phyloP scores from a whole-genome alignment of 2,888 invertebrate genomes.

The Scaptomyza reducta region DNA sequence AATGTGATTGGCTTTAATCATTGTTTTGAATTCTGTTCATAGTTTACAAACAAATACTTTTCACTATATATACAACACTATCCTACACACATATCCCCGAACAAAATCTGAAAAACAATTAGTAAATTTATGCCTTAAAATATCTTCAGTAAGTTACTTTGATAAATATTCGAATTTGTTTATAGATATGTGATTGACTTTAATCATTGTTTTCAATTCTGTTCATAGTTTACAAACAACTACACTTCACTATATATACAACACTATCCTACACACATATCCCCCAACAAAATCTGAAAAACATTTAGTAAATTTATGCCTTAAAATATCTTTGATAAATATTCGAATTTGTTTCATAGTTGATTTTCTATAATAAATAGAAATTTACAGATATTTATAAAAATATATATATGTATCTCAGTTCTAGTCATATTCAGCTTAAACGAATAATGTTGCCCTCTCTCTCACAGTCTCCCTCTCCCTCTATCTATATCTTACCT shows the following conservation, averaged over 20 bases:
- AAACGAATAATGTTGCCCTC: conserved; percentile 2
- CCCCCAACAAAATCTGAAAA: too few relatives aligned
- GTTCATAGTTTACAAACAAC: too few relatives aligned
- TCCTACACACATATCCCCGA: neutral
- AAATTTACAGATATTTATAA: too few relatives aligned
- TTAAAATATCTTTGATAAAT: neutral
- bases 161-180: too few relatives aligned
- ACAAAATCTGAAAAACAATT: too few relatives aligned
- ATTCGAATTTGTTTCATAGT: neutral
- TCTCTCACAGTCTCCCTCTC: conserved; percentile 1
- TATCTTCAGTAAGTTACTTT: too few relatives aligned
- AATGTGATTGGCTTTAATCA: conserved; percentile 32
- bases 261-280: neutral
- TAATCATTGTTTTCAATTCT: neutral
- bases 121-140: too few relatives aligned
- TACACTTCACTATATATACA: too few relatives aligned
- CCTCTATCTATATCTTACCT: neutral
- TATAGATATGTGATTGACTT: conserved; percentile 39
- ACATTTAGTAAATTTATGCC: neutral
- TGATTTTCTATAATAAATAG: neutral
- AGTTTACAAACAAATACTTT: too few relatives aligned
- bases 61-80: too few relatives aligned
- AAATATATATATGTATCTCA: neutral
- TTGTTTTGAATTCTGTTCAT: neutral
- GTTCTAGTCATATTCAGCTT: neutral